Evolutionary conservation across 2,113 vertebrate species (phyloP).

Genomic region (Erythrocercus mccallii): DNA sequence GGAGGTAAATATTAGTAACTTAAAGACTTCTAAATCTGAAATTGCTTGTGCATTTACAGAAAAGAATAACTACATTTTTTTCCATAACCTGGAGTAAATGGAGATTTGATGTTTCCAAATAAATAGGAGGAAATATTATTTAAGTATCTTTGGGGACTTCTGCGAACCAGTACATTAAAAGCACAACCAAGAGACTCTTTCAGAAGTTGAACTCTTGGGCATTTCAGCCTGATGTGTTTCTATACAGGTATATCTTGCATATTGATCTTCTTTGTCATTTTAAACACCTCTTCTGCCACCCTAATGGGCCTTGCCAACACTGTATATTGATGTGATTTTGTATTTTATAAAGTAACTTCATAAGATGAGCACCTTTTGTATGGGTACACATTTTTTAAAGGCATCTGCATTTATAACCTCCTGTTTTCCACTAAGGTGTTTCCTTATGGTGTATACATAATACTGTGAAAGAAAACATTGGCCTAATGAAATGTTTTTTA

Average conservation of each 20-base stretch:
- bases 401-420: not conserved
- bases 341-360: not conserved
- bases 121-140: not conserved
- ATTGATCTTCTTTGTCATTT: not conserved
- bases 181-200: not conserved
- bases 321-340: not conserved
- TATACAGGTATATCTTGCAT: not conserved
- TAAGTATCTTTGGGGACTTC: not conserved
- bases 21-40: not conserved
- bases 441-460: fast-evolving
- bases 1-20: not conserved
- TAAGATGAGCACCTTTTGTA: not conserved
- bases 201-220: not conserved
- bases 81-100: not conserved
- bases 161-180: not conserved
- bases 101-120: not conserved
- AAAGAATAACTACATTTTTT: not conserved
- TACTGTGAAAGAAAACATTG: not conserved
- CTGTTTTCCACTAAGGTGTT: not conserved
- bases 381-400: not conserved
- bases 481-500: not conserved
- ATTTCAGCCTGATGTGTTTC: not conserved
- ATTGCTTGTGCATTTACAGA: not conserved
- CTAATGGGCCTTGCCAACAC: not conserved
- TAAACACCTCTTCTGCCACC: not conserved